phyloP scores from a whole-genome alignment of 2,113 vertebrate species.

The Python bivittatus region DNA sequence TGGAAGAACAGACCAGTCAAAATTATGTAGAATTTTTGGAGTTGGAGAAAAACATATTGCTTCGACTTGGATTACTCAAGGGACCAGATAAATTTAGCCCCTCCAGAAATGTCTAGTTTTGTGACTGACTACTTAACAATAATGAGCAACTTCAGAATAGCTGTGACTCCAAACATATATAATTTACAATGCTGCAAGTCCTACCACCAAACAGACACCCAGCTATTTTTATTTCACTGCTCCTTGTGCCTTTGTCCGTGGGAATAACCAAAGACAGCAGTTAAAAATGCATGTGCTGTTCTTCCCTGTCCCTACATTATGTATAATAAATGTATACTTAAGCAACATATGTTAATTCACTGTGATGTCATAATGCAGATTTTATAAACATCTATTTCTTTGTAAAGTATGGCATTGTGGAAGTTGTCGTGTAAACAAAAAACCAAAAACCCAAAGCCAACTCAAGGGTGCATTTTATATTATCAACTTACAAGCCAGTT shows the following conservation, averaged over 20 bases:
- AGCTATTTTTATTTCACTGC: background rate
- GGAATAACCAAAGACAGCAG: background rate
- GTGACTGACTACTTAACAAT: background rate
- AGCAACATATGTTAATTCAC: background rate
- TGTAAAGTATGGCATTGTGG: background rate
- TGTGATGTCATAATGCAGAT: background rate
- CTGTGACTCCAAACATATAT: background rate
- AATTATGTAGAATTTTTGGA: conserved; percentile 62
- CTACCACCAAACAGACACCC: background rate
- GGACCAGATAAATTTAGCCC: conserved; percentile 13
- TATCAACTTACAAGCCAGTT: background rate
- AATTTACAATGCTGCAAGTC: background rate
- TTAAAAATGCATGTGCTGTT: background rate
- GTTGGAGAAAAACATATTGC: conserved; percentile 69
- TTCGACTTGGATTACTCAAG: conserved; percentile 55
- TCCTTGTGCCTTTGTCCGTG: background rate
- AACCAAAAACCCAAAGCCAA: background rate
- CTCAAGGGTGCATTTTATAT: background rate
- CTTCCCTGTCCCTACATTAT: background rate
- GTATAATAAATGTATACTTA: background rate
- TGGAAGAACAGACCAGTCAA: conserved; percentile 58
- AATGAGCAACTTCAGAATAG: conserved; percentile 20
- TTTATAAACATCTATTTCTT: background rate
- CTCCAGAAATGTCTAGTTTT: background rate
- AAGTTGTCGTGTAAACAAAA: background rate